These are phyloP conservation scores for Aselliscus stoliczkanus DNA, from an alignment of 2,797 vertebrate genomes.

Conservation along the genomic window DNA sequence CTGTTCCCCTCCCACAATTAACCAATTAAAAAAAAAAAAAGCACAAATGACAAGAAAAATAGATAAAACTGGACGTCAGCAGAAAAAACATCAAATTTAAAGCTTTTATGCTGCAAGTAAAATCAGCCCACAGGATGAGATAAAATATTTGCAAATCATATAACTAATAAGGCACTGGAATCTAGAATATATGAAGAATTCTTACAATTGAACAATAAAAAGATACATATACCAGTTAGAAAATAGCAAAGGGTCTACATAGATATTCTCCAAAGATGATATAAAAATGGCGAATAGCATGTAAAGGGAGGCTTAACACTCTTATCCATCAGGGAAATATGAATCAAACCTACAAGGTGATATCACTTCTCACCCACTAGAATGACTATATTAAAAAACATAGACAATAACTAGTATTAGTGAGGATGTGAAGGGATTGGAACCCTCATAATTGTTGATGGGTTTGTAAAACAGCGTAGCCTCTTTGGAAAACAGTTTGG, in stretches of 20 bases:
- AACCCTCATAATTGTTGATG: neutral
- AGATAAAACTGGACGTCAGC: neutral
- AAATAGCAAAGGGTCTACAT: neutral
- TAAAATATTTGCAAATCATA: slow-evolving; percentile 18
- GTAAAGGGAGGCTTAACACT: neutral
- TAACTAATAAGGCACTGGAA: neutral
- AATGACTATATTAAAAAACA: neutral
- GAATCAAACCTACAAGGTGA: neutral
- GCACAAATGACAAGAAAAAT: neutral
- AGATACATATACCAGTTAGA: neutral
- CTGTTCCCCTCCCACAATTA: no score
- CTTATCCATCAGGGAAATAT: neutral
- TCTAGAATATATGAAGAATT: neutral
- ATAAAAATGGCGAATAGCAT: neutral
- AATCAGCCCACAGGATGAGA: neutral
- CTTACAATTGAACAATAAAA: neutral
- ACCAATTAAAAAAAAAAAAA: neutral
- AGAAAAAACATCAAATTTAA: neutral
- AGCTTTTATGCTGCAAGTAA: neutral
- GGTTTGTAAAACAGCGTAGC: neutral
- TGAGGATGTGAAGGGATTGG: neutral
- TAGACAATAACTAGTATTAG: neutral
- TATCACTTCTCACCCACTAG: neutral
- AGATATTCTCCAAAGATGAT: neutral
- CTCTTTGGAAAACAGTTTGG: neutral